Percentiles rank a stretch among this genome's conserved stretches.
phyloP scores from a whole-genome alignment of 2,113 vertebrate genomes.

The Rattus norvegicus region DNA sequence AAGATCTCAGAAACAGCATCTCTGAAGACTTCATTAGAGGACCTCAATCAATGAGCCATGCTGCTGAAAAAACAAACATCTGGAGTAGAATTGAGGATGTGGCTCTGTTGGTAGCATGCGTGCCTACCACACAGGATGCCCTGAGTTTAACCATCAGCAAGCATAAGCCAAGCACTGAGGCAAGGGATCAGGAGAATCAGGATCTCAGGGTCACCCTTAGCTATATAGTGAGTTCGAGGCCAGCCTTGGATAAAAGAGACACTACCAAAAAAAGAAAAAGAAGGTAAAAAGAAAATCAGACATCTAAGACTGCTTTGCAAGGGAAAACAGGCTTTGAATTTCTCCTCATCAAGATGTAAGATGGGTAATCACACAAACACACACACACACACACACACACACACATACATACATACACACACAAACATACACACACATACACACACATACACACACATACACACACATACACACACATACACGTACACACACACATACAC shows the following conservation, averaged over 20 bases:
- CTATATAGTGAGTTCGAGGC: neutral
- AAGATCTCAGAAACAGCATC: neutral
- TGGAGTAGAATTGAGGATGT: neutral
- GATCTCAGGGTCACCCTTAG: neutral
- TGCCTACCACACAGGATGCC: neutral
- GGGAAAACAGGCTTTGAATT: neutral
- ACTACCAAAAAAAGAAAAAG: neutral
- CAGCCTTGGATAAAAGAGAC: neutral
- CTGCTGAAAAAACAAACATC: neutral
- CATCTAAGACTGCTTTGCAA: neutral
- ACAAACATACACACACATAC: no score
- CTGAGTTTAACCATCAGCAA: neutral
- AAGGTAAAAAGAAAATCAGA: neutral
- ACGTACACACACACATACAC: neutral
- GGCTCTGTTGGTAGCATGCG: neutral
- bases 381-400: neutral
- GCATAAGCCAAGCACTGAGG: neutral
- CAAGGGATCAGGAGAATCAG: neutral
- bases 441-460: neutral
- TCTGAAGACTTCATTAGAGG: neutral
- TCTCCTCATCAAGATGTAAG: neutral
- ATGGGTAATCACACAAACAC: neutral
- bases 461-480: neutral
- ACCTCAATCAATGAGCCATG: neutral
- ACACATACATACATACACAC: no score